Evolutionary conservation across 2,797 vertebrate species (phyloP), one percentile per base, ranked within the genome.

Genomic region (Ctenochaetus hawaiiensis): DNA sequence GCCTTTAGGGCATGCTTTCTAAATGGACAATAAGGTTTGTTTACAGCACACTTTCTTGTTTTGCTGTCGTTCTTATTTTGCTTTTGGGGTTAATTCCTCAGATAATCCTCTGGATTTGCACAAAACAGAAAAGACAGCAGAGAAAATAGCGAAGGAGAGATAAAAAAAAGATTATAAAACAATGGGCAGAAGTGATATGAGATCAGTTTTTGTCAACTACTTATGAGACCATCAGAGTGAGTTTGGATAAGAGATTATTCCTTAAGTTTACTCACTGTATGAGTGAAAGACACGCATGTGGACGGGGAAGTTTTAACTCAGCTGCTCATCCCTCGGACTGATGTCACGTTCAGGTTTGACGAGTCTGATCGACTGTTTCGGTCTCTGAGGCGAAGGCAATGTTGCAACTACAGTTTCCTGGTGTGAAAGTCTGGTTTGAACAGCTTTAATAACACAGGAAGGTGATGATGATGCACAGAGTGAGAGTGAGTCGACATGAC

Each of bases 311-410:
- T 60, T 8, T 71, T 44, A 61, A 72, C 12, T 54, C n/a, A 47
- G 45, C 51, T 59, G 22, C 58, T 67, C n/a, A 26, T 51, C 71
- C n/a, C 54, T 74, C 62, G 39, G 13, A 56, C 39, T 74, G 71
- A 57, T 68, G 63, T 78, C 78, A 71, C 66, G 75, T 89, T 89
- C 91, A 86, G 91, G 91, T 92, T 90, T 81, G 79, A 81, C 90
- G 6, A 75, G 86, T 91, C 74, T 47, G 65, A 39, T 54, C 52
- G 62, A 63, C 69, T 34, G 37, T 80, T 68, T 77, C 66, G 1
- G 39, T 39, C 22, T 72, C 63, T 79, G 54, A 64, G 80, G 68
- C 48, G 26, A 71, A 75, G 54, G 53, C 76, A 63, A 3, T 53
- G 74, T 73, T 72, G 54, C 67, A 84, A 45, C 60, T 14, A 49